These are phyloP conservation scores for Perca fluviatilis DNA, from an alignment of 2,113 vertebrate species.

Conservation along the genomic window DNA sequence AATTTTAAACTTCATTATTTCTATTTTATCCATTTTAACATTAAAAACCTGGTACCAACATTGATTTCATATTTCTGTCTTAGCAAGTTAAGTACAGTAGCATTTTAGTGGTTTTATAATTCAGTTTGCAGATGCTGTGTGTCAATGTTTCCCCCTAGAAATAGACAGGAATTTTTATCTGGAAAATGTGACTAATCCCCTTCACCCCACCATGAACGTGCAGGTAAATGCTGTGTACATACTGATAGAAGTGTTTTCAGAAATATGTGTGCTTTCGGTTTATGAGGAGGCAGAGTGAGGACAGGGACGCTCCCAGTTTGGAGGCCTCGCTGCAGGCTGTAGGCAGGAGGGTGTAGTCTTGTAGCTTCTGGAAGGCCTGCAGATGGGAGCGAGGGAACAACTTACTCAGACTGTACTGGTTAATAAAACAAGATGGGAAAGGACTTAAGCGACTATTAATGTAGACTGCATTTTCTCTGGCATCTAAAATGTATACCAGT, in stretches of 20 bases:
- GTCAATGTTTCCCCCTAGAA: constrained; percentile 21
- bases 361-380: constrained; percentile 92
- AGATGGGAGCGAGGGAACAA: constrained; percentile 7
- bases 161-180: constrained; percentile 13
- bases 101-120: background rate
- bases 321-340: constrained; percentile 91
- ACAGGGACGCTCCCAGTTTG: constrained; percentile 89
- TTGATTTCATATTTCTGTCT: background rate
- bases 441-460: background rate
- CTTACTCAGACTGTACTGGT: background rate
- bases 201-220: background rate
- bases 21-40: too few species aligned
- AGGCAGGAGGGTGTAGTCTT: constrained; percentile 90
- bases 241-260: constrained; percentile 46
- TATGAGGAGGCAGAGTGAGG: constrained; percentile 91
- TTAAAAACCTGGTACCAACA: background rate
- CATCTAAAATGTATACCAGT: background rate
- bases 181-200: background rate
- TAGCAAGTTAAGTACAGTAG: too few species aligned
- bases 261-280: constrained; percentile 86
- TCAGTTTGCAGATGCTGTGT: constrained; percentile 1
- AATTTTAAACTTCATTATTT: too few species aligned
- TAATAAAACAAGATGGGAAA: background rate
- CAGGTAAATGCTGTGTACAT: background rate
- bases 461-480: background rate